Conservation (phyloP, 2,888 invertebrate species). For the Apamea monoglypha region DNA sequence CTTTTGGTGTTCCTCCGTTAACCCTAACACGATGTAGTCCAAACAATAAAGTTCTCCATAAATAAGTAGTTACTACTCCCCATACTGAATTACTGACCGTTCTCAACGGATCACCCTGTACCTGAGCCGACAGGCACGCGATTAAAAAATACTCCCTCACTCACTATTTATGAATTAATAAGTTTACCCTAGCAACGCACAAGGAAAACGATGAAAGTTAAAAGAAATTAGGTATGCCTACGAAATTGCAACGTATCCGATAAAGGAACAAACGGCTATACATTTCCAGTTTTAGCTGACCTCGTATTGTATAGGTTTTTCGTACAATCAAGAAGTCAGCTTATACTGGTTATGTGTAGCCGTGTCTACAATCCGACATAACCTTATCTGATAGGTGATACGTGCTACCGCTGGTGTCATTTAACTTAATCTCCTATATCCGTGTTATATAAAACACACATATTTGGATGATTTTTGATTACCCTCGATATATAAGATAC, state of each 20-base stretch:
- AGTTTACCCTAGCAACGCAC: neutral
- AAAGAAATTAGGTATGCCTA: neutral
- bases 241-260: neutral
- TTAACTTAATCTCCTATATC: neutral
- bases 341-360: too few species aligned
- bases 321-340: too few species aligned
- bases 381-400: too few species aligned
- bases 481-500: neutral
- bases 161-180: neutral
- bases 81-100: neutral
- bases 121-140: neutral
- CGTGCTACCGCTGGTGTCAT: neutral
- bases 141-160: neutral
- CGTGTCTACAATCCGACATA: too few species aligned
- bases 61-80: neutral
- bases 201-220: neutral
- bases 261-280: too few species aligned
- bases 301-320: too few species aligned
- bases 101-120: neutral
- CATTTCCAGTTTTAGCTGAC: too few species aligned
- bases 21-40: too few species aligned
- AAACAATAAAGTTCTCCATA: too few species aligned
- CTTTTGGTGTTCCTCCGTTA: too few species aligned
- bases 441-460: neutral
- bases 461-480: neutral